phyloP scores from a whole-genome alignment of 2,888 invertebrate genomes.

The Trichogramma evanescens region DNA sequence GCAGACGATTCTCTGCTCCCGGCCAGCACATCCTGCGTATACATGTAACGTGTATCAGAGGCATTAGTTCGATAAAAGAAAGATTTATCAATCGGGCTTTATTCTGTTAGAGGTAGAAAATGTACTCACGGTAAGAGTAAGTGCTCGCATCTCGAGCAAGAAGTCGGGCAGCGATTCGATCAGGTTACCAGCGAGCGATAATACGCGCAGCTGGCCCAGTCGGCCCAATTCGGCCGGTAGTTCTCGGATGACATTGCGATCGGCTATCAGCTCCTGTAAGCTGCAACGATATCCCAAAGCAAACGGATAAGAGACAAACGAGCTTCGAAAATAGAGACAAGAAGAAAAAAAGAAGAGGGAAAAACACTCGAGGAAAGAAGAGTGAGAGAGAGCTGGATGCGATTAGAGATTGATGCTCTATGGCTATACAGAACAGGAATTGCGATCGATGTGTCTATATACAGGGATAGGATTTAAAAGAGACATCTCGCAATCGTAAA shows the following conservation, averaged over 20 bases:
- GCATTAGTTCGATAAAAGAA: too few relatives aligned
- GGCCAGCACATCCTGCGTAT: slow-evolving; percentile 33
- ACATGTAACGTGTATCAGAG: not conserved
- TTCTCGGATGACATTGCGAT: slow-evolving; percentile 64
- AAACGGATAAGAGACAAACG: too few relatives aligned
- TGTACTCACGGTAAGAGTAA: slow-evolving; percentile 50
- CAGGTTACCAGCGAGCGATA: slow-evolving; percentile 56
- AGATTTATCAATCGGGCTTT: too few relatives aligned
- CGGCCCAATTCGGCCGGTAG: slow-evolving; percentile 56
- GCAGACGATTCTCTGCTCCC: slow-evolving; percentile 23
- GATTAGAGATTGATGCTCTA: too few relatives aligned
- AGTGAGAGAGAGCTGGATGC: too few relatives aligned
- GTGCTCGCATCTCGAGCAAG: slow-evolving; percentile 53
- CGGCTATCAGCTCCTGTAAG: slow-evolving; percentile 63
- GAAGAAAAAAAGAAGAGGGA: too few relatives aligned
- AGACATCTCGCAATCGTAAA: too few relatives aligned
- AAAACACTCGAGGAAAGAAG: too few relatives aligned
- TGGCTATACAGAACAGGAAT: too few relatives aligned
- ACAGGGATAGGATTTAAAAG: too few relatives aligned
- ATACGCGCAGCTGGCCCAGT: slow-evolving; percentile 55
- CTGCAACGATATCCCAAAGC: slow-evolving; percentile 43
- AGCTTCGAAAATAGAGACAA: too few relatives aligned
- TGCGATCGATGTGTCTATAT: too few relatives aligned
- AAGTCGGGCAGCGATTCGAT: slow-evolving; percentile 49
- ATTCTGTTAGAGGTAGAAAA: not conserved